A percentile compares a stretch with the other conserved stretches of the same genome.
phyloP scores from a whole-genome alignment of 2,888 invertebrate genomes.

The Ochropleura plecta region DNA sequence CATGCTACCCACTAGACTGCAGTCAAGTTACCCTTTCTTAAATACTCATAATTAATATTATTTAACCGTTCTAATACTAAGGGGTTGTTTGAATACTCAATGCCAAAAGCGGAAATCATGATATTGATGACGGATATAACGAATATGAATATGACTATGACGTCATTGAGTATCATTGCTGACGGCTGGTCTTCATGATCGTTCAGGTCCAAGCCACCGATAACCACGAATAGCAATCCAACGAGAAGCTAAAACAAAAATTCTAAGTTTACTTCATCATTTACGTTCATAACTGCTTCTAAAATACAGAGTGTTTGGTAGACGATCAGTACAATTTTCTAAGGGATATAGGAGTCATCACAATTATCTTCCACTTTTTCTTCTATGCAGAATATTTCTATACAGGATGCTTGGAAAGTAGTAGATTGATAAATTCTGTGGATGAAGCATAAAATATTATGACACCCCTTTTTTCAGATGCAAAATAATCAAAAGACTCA shows the following conservation, averaged over 20 bases:
- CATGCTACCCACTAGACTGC: conserved; percentile 33
- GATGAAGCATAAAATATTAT: too few relatives aligned
- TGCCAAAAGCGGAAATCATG: conserved; percentile 95
- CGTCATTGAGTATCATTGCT: conserved; percentile 95
- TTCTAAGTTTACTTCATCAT: conserved; percentile 17
- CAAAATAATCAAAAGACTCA: too few relatives aligned
- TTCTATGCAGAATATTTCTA: too few relatives aligned
- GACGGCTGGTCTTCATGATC: conserved; percentile 93
- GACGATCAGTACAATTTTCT: neutral
- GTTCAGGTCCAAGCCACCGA: conserved; percentile 96
- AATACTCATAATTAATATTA: conserved; percentile 83
- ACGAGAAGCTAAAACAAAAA: conserved; percentile 93
- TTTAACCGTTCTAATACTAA: conserved; percentile 88
- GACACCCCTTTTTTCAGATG: too few relatives aligned
- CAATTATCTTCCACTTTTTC: too few relatives aligned
- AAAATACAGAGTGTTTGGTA: neutral
- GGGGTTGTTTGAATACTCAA: conserved; percentile 94
- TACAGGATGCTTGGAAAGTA: too few relatives aligned
- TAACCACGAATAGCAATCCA: conserved; percentile 95
- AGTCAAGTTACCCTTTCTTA: conserved; percentile 78
- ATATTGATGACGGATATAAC: conserved; percentile 95
- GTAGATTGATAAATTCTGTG: too few relatives aligned
- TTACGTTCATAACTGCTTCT: neutral
- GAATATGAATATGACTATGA: conserved; percentile 95
- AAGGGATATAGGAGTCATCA: neutral